phyloP scores from a whole-genome alignment of 2,888 invertebrate species.

The Coleophora flavipennella region DNA sequence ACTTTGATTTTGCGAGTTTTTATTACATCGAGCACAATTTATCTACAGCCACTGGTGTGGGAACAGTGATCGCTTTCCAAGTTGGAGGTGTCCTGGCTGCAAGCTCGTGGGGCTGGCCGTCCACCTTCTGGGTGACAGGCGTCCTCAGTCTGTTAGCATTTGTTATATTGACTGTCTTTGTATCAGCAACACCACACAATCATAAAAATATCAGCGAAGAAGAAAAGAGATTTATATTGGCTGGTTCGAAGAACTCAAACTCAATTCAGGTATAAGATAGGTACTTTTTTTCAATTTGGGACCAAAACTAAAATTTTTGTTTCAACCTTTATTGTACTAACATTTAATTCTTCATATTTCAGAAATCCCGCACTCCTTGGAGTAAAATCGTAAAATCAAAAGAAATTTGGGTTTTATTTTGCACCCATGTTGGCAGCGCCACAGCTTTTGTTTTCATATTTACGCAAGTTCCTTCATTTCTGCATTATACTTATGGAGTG shows the following conservation, averaged over 20 bases:
- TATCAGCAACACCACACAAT: constrained; percentile 55
- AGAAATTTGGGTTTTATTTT: constrained; percentile 65
- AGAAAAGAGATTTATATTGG: constrained; percentile 63
- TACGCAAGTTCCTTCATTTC: constrained; percentile 77
- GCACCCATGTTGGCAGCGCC: constrained; percentile 65
- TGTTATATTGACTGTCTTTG: constrained; percentile 48
- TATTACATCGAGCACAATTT: too few relatives aligned
- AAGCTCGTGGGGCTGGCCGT: constrained; percentile 74
- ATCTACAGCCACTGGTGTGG: constrained; percentile 72
- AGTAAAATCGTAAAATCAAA: constrained; percentile 60
- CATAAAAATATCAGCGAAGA: constrained; percentile 53
- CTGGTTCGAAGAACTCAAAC: too few relatives aligned
- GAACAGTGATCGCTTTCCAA: constrained; percentile 76
- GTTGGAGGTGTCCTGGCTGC: constrained; percentile 74
- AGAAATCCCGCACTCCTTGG: constrained; percentile 61
- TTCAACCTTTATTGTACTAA: background rate
- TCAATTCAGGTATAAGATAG: too few relatives aligned
- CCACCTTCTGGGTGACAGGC: constrained; percentile 76
- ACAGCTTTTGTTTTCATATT: constrained; percentile 76
- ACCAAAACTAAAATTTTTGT: too few relatives aligned
- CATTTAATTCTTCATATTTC: too few relatives aligned
- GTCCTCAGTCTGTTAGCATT: constrained; percentile 61
- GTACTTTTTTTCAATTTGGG: too few relatives aligned
- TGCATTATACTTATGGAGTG: constrained; percentile 71
- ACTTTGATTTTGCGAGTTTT: too few relatives aligned